These are phyloP conservation scores for Bradypus variegatus DNA, from an alignment of 2,797 vertebrate genomes.

Conservation along the genomic window DNA sequence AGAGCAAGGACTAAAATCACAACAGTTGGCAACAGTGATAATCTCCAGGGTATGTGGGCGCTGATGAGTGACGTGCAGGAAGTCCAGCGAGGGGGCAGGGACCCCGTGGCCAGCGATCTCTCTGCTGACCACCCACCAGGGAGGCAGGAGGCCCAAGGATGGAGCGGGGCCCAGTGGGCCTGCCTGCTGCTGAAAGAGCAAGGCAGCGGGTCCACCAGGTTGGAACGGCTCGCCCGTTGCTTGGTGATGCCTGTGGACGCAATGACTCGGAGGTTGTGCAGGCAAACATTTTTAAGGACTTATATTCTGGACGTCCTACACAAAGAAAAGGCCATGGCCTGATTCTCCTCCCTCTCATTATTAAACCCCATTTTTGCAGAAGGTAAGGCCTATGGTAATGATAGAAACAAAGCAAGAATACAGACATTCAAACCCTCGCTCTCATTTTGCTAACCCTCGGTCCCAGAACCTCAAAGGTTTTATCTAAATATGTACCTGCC, in stretches of 20 bases:
- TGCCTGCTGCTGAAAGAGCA: neutral
- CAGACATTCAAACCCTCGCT: neutral
- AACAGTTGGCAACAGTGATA: neutral
- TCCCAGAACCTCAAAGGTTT: neutral
- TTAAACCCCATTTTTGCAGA: neutral
- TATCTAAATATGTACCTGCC: neutral
- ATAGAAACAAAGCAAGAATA: neutral
- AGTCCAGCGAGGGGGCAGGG: neutral
- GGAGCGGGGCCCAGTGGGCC: neutral
- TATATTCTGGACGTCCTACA: neutral
- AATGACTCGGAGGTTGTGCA: neutral
- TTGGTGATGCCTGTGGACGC: neutral
- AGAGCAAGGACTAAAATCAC: slow-evolving; percentile 24
- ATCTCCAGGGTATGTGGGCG: neutral
- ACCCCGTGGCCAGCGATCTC: neutral
- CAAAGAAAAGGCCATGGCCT: neutral
- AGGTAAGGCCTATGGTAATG: neutral
- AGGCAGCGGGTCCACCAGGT: neutral
- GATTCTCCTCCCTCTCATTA: neutral
- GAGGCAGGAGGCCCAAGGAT: neutral
- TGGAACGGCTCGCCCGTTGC: neutral
- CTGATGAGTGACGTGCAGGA: neutral
- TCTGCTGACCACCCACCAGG: neutral
- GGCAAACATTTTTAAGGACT: neutral
- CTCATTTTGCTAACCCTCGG: neutral